Evolutionary conservation across 2,888 invertebrate genomes (phyloP), one percentile per base, ranked within the genome.

Genomic region (Cybosia mesomella): DNA sequence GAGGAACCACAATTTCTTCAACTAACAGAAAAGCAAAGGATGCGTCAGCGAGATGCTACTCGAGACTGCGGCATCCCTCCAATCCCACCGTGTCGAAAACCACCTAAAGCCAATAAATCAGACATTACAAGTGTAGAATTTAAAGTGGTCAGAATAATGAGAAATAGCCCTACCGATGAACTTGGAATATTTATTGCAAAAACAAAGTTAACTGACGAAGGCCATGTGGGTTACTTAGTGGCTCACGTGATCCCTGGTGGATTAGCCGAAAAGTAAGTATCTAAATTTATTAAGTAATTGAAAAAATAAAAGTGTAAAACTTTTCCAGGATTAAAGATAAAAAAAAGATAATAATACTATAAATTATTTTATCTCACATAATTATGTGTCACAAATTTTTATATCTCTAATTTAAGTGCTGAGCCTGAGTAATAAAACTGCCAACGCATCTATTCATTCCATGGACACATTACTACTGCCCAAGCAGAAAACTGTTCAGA

Each of bases 121-220:
- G 91, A 92, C 57, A 92, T 92, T 75, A n/a, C 73, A 57, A 74
- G 71, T 49, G 87, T 89, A 24, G 91, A 93, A 81, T 92, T 92
- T 76, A 92, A 94, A 89, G 95, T 94, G 9, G 96, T 96, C 9
- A 95, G 96, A 80, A 95, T 97, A 72, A 87, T 92, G 7, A 95
- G 96, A 79, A 94, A 95, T 68, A 95, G 91, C 70, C 94, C 96
- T 5, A 90, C 94, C 49, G 96, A 97, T 83, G 97, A 97, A 86
- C 89, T 97, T 58, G 97, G 97, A 9, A 97, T 97, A 85, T 96
- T 96, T 82, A 97, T 97, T 70, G 96, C 97, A 5, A 97, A 96
- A 89, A 96, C 96, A 49, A 96, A 96, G 74, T 91, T 96, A 21
- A 92, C 96, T 3, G 96, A 96, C 67, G 95, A 96, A 85, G 95